Base-by-base conservation (phyloP, 2,888 invertebrate genomes). In the Mallateleia sp. region DNA sequence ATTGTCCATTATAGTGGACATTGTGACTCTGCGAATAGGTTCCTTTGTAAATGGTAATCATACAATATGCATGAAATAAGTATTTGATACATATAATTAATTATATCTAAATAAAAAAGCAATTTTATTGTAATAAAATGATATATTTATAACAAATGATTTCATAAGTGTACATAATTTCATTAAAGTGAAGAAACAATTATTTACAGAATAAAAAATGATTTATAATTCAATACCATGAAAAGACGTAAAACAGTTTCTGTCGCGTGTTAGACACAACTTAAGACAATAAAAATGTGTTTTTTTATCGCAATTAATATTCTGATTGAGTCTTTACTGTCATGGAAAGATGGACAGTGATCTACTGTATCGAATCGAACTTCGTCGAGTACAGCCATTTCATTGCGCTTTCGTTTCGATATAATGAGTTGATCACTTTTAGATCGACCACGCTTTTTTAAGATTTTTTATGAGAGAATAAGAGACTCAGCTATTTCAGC, bases 1-100 rank as follows among this genome's bases (percentile, higher is more conserved):
- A 20, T 5, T 71, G 71, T 71, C 38, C 67, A 69, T 71, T 71
- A 42, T 71, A 71, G 56, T 71, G 71, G 56, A 56, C 42, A 71
- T 69, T 34, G 54, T 52, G 45, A 45, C 8, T 14, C 38, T 11
- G 11, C 8, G 38, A 11, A 38, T 25, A 25, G 25, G 2, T 25
- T 54, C 14, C 25, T 25, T 1, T 54, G 14, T 11, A 22, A 15
- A n/a, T n/a, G n/a, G n/a, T n/a, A n/a, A n/a, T n/a, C n/a, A n/a
- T n/a, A n/a, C n/a, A n/a, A n/a, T n/a, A n/a, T n/a, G n/a, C 22
- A 25, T 54, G 54, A 54, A 54, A 25, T 52, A n/a, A n/a, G n/a
- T n/a, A n/a, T 52, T 11, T 52, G 22, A 47, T 47, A 18, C 18
- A 47, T 32, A 32, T 32, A 32, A 32, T 32, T 32, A 32, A 32